Evolutionary conservation across 1,140 invertebrate species (phyloP).

Genomic region (Hycleus phaleratus): DNA sequence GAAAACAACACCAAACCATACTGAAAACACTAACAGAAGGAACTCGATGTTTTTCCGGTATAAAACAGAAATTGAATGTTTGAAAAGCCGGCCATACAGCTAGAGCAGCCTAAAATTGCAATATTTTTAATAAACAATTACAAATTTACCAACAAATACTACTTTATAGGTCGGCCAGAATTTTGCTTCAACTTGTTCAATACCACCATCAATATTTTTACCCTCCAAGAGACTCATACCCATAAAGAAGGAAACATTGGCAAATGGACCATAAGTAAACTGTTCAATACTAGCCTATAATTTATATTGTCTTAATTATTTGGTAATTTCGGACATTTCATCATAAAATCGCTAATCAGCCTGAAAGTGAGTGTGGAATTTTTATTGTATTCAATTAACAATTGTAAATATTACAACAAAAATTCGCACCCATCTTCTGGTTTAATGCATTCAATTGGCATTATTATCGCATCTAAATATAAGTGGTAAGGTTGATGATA

Average conservation of each 20-base stretch:
- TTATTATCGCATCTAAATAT: no score
- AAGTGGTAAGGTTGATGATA: no score
- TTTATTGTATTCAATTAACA: no score
- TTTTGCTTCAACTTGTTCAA: conserved; percentile 64
- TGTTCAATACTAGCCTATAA: conserved; percentile 71
- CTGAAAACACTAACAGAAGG: conserved; percentile 75
- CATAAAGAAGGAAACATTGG: conserved; percentile 73
- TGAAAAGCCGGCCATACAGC: conserved; percentile 74
- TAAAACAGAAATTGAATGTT: conserved; percentile 70
- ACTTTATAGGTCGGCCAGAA: conserved; percentile 76
- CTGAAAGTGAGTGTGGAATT: no score
- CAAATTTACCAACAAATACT: conserved; percentile 28
- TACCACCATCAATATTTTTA: conserved; percentile 56
- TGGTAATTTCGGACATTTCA: conserved; percentile 12
- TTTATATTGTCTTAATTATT: conserved; percentile 4
- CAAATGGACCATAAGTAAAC: conserved; percentile 70
- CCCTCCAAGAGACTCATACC: conserved; percentile 71
- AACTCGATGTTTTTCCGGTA: conserved; percentile 72
- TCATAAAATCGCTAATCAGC: no score
- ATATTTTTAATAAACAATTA: no score
- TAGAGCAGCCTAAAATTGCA: conserved; percentile 24
- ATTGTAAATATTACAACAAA: no score
- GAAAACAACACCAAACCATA: conserved; percentile 75
- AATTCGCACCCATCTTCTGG: no score
- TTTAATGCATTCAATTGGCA: no score